phyloP scores from a whole-genome alignment of 2,888 invertebrate genomes.

The Anorthoa munda region DNA sequence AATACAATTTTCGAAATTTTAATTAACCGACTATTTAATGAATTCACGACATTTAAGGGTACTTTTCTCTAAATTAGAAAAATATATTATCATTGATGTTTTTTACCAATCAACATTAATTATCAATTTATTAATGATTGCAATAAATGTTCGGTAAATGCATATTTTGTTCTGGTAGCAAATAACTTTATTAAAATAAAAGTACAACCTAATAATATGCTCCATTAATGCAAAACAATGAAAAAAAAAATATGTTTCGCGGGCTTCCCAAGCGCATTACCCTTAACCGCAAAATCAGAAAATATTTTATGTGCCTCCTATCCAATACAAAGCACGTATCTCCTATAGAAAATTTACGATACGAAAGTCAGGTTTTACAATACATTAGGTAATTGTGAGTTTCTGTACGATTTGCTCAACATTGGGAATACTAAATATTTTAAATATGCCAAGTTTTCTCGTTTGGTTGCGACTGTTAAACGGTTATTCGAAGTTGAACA shows the following conservation, averaged over 20 bases:
- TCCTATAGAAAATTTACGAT: constrained; percentile 61
- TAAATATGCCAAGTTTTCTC: constrained; percentile 41
- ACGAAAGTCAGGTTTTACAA: constrained; percentile 61
- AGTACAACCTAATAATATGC: too few relatives aligned
- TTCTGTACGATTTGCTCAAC: constrained; percentile 51
- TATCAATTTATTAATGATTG: too few relatives aligned
- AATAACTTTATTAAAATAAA: too few relatives aligned
- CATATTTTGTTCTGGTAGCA: too few relatives aligned
- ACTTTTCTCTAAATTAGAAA: too few relatives aligned
- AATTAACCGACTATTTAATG: too few relatives aligned
- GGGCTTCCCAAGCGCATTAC: not conserved
- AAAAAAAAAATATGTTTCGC: not conserved
- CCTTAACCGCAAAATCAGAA: constrained; percentile 52
- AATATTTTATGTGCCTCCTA: constrained; percentile 63
- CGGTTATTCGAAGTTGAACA: constrained; percentile 40
- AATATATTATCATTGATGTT: too few relatives aligned
- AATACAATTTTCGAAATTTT: too few relatives aligned
- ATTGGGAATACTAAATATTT: constrained; percentile 42
- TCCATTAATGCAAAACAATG: not conserved
- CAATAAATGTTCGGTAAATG: too few relatives aligned
- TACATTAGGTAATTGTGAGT: constrained; percentile 66
- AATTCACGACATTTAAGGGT: too few relatives aligned
- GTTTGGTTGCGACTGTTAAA: constrained; percentile 44
- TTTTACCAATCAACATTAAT: too few relatives aligned
- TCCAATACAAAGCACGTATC: constrained; percentile 63